phyloP scores from a whole-genome alignment of 2,113 vertebrate genomes.

The Syngnathus floridae region DNA sequence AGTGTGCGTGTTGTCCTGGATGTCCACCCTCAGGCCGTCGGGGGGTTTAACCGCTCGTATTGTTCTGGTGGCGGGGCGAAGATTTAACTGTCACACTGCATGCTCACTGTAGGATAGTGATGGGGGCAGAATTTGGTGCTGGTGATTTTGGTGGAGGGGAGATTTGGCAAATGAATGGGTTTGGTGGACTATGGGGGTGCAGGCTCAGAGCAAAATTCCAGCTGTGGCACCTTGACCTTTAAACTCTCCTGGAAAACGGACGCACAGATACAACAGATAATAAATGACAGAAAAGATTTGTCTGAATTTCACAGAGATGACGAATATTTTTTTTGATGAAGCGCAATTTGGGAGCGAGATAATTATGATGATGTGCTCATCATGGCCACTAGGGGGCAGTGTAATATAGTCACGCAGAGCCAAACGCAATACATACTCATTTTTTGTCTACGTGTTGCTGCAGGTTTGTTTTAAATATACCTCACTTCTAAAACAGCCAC shows the following conservation, averaged over 20 bases:
- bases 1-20: slow-evolving; percentile 25
- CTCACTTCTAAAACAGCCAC: no score
- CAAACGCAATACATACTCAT: no score
- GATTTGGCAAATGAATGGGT: background rate
- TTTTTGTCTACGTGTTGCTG: no score
- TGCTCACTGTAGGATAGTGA: slow-evolving; percentile 76
- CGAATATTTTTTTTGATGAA: background rate
- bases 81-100: slow-evolving; percentile 83
- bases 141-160: slow-evolving; percentile 32
- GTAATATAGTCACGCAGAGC: no score
- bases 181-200: slow-evolving; percentile 37
- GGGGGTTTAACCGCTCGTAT: slow-evolving; percentile 74
- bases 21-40: slow-evolving; percentile 30
- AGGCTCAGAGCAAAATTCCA: background rate
- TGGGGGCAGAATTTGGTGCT: slow-evolving; percentile 52
- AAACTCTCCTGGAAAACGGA: no score
- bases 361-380: no score
- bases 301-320: background rate
- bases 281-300: no score
- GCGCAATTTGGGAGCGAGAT: no score
- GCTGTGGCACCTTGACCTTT: background rate
- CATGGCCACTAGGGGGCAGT: no score
- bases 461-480: no score
- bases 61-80: slow-evolving; percentile 74
- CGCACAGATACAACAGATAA: no score